phyloP scores from a whole-genome alignment of 2,113 vertebrate genomes.

The Cololabis saira region DNA sequence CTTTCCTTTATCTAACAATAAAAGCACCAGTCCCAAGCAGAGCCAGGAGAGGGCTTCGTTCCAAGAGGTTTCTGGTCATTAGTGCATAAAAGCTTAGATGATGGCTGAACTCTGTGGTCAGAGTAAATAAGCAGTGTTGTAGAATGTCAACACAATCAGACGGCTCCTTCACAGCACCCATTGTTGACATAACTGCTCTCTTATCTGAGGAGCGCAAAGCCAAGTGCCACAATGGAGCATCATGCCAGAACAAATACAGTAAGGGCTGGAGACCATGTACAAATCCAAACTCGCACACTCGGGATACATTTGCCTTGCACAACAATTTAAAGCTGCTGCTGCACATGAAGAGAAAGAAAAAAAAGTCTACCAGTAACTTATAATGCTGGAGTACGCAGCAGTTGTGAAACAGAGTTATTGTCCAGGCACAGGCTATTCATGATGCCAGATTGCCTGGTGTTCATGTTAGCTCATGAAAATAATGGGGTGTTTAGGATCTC shows the following conservation, averaged over 20 bases:
- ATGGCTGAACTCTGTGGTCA: constrained; percentile 69
- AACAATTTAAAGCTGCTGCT: constrained; percentile 13
- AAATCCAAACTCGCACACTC: constrained; percentile 22
- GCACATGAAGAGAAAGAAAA: neutral
- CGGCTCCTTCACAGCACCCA: constrained; percentile 70
- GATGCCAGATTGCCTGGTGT: constrained; percentile 15
- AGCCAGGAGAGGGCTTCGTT: constrained; percentile 64
- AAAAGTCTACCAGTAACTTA: neutral
- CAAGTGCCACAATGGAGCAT: constrained; percentile 60
- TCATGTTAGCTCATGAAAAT: constrained; percentile 42
- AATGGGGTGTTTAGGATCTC: constrained; percentile 46
- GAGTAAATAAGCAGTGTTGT: constrained; percentile 73
- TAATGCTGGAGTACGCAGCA: neutral
- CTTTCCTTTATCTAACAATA: constrained; percentile 17
- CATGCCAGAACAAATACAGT: constrained; percentile 77
- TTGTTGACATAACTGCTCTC: constrained; percentile 79
- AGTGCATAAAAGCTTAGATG: constrained; percentile 52
- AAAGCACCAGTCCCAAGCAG: constrained; percentile 22
- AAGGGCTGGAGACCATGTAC: constrained; percentile 57
- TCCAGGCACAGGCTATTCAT: constrained; percentile 2
- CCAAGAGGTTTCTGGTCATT: constrained; percentile 48
- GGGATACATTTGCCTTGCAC: constrained; percentile 11
- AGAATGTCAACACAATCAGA: constrained; percentile 74
- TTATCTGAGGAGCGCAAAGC: constrained; percentile 72
- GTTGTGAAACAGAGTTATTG: neutral